Evolutionary conservation across 2,113 vertebrate species (phyloP).

Genomic region (Hippocampus comes): DNA sequence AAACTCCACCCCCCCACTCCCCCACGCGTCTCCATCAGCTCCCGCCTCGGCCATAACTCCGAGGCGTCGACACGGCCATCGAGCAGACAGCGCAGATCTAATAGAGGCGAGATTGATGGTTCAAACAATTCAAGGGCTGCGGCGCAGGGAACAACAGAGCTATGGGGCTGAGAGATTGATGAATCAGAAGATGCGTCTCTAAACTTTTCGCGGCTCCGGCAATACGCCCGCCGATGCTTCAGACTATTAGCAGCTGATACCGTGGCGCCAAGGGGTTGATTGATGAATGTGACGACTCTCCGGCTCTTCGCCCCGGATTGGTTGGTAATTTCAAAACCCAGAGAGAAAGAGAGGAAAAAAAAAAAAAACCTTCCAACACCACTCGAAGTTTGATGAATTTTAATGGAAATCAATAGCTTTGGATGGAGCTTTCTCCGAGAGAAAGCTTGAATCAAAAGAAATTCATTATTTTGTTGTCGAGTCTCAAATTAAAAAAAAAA

Average conservation of each 20-base stretch:
- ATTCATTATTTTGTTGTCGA: constrained; percentile 65
- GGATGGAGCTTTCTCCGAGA: constrained; percentile 48
- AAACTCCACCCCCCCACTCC: constrained; percentile 22
- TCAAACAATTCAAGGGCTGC: constrained; percentile 62
- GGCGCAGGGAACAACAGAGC: constrained; percentile 46
- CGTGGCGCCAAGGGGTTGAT: constrained; percentile 36
- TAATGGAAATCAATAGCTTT: constrained; percentile 78
- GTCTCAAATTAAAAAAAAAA: constrained; percentile 2
- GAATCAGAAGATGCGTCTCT: constrained; percentile 50
- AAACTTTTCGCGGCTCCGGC: constrained; percentile 53
- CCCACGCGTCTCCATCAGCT: constrained; percentile 32
- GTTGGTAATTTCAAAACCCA: constrained; percentile 53
- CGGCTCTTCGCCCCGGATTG: constrained; percentile 41
- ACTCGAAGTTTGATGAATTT: constrained; percentile 75
- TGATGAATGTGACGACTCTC: constrained; percentile 55
- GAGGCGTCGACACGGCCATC: constrained; percentile 51
- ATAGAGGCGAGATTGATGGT: constrained; percentile 70
- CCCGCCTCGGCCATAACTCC: constrained; percentile 49
- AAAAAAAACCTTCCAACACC: constrained; percentile 43
- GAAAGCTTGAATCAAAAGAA: constrained; percentile 72
- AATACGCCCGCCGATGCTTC: constrained; percentile 41
- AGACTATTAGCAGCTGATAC: constrained; percentile 45
- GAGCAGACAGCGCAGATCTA: constrained; percentile 61
- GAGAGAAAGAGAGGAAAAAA: constrained; percentile 27
- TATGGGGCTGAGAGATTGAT: constrained; percentile 62